Conservation (phyloP, 2,113 vertebrate species). For the Hyperoodon ampullatus region DNA sequence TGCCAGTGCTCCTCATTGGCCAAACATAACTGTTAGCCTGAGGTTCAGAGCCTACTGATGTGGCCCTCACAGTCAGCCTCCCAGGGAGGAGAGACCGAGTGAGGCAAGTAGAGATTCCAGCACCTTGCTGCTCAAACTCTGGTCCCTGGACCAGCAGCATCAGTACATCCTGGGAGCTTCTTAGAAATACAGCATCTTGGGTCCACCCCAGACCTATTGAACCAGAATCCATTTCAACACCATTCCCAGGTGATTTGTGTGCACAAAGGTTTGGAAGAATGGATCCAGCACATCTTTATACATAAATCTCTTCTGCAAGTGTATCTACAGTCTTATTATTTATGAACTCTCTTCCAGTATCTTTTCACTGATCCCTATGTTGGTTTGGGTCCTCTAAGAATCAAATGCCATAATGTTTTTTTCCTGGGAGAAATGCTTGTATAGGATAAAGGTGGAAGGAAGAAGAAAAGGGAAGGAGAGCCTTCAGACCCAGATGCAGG, state of each 20-base stretch:
- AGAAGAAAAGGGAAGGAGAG: neutral
- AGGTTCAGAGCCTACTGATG: neutral
- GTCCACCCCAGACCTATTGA: neutral
- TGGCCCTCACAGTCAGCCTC: neutral
- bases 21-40: neutral
- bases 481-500: neutral
- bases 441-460: neutral
- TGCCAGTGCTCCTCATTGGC: neutral
- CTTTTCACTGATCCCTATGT: neutral
- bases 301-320: neutral
- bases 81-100: neutral
- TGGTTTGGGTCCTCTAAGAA: constrained; percentile 29
- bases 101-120: neutral
- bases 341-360: neutral
- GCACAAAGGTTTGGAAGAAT: neutral
- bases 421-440: neutral
- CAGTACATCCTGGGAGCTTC: neutral
- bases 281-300: neutral
- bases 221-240: neutral
- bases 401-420: neutral
- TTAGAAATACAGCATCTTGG: neutral
- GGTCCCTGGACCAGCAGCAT: neutral
- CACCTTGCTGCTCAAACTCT: neutral
- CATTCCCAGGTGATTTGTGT: neutral
- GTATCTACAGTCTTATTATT: neutral